Evolutionary conservation across 2,113 vertebrate species (phyloP).

Genomic region (Perccottus glenii): DNA sequence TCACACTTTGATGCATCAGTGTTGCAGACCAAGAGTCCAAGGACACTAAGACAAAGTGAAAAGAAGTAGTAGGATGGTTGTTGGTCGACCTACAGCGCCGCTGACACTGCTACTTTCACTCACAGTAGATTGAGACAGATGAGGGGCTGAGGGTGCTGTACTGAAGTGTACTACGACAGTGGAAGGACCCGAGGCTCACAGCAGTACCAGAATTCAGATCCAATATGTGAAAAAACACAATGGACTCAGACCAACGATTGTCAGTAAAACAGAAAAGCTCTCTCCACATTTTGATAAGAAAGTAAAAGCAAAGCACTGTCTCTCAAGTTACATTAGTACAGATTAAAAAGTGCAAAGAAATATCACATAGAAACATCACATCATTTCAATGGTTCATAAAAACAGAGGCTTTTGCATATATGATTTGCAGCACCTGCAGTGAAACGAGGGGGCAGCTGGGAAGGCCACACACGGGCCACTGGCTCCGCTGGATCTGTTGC

Average conservation of each 20-base stretch:
- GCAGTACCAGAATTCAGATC: slow-evolving; percentile 40
- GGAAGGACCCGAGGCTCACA: slow-evolving; percentile 44
- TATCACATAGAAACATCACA: slow-evolving; percentile 28
- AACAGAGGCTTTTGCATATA: slow-evolving; percentile 83
- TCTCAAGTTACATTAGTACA: slow-evolving; percentile 41
- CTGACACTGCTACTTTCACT: too few species aligned
- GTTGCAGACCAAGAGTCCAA: too few species aligned
- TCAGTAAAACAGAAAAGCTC: slow-evolving; percentile 63
- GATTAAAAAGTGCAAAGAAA: slow-evolving; percentile 71
- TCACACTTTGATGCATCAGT: too few species aligned
- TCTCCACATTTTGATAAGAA: slow-evolving; percentile 46
- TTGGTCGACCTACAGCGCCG: too few species aligned
- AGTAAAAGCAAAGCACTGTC: slow-evolving; percentile 25
- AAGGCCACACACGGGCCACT: slow-evolving; percentile 36
- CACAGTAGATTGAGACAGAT: too few species aligned
- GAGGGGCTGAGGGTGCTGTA: neutral
- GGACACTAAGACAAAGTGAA: too few species aligned
- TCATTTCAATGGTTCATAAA: slow-evolving; percentile 61
- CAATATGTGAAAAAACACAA: slow-evolving; percentile 51
- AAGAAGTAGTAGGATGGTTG: too few species aligned
- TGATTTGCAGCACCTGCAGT: slow-evolving; percentile 83
- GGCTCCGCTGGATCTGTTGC: slow-evolving; percentile 37
- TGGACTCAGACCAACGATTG: slow-evolving; percentile 62
- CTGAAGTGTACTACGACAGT: neutral
- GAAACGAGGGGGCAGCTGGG: slow-evolving; percentile 59